Evolutionary conservation across 2,888 invertebrate species (phyloP).

Genomic region (Parapristionchus giblindavisi): DNA sequence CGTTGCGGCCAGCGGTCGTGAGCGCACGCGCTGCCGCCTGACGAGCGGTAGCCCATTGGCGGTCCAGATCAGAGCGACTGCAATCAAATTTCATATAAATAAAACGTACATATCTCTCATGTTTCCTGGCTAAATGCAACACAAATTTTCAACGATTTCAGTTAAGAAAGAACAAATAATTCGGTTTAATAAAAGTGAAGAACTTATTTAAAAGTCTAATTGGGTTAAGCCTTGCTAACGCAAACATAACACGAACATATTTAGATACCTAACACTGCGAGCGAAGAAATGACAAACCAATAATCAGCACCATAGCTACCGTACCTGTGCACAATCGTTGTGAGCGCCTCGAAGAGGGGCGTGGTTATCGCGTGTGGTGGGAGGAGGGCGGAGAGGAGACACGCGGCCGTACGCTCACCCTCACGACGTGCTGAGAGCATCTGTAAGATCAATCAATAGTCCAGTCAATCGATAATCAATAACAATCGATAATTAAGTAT

Average conservation of each 20-base stretch:
- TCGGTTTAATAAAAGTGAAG: too few relatives aligned
- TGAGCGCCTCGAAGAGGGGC: constrained; percentile 28
- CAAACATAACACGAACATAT: too few relatives aligned
- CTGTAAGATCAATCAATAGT: neutral
- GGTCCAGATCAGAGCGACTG: constrained; percentile 29
- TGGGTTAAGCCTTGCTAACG: too few relatives aligned
- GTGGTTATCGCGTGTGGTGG: constrained; percentile 19
- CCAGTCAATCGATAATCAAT: constrained; percentile 6
- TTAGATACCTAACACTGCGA: too few relatives aligned
- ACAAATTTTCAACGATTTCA: too few relatives aligned
- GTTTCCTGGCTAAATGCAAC: too few relatives aligned
- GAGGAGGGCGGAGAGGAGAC: constrained; percentile 19
- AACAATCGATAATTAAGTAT: too few relatives aligned
- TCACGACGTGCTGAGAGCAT: constrained; percentile 33
- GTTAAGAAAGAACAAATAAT: too few relatives aligned
- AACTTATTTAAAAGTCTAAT: too few relatives aligned
- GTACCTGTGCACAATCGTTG: constrained; percentile 24
- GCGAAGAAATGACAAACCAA: neutral
- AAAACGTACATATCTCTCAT: too few relatives aligned
- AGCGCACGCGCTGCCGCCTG: constrained; percentile 28
- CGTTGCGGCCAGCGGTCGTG: constrained; percentile 17
- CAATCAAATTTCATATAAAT: too few relatives aligned
- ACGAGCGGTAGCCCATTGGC: constrained; percentile 28
- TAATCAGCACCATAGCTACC: neutral
- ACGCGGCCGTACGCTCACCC: constrained; percentile 26